Percentiles rank a stretch among this genome's conserved stretches.
Conservation (phyloP, 2,113 vertebrate genomes). For the Ictalurus punctatus region DNA sequence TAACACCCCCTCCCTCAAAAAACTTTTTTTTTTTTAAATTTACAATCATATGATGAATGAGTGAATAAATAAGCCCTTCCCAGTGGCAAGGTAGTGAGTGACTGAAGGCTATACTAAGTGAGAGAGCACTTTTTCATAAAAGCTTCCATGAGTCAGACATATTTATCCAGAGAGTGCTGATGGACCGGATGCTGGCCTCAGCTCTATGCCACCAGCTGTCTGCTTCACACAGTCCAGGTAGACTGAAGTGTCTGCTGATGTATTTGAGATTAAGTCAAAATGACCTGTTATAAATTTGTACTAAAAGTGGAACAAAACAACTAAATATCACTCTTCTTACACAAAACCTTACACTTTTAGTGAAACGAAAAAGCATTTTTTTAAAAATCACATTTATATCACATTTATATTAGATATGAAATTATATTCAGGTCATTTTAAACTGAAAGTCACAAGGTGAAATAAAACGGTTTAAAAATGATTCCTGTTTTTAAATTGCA, state of each 20-base stretch:
- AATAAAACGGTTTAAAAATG: not conserved
- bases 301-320: not conserved
- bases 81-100: not conserved
- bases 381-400: not conserved
- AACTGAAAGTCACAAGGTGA: not conserved
- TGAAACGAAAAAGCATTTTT: not conserved
- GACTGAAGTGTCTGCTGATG: slow-evolving; percentile 55
- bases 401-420: not conserved
- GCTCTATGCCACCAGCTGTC: slow-evolving; percentile 39
- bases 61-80: slow-evolving; percentile 41
- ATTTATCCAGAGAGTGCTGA: not conserved
- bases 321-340: not conserved
- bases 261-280: slow-evolving; percentile 57
- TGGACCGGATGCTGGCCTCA: slow-evolving; percentile 25
- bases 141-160: slow-evolving; percentile 29
- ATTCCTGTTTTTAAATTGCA: not conserved
- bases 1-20: not conserved
- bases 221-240: slow-evolving; percentile 51
- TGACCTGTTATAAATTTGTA: not conserved
- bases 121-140: slow-evolving; percentile 41
- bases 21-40: slow-evolving; percentile 30
- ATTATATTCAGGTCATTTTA: not conserved
- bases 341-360: not conserved
- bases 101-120: slow-evolving; percentile 11
- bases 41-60: slow-evolving; percentile 44